phyloP scores from a whole-genome alignment of 2,888 invertebrate genomes.

The Nycteola revayana region DNA sequence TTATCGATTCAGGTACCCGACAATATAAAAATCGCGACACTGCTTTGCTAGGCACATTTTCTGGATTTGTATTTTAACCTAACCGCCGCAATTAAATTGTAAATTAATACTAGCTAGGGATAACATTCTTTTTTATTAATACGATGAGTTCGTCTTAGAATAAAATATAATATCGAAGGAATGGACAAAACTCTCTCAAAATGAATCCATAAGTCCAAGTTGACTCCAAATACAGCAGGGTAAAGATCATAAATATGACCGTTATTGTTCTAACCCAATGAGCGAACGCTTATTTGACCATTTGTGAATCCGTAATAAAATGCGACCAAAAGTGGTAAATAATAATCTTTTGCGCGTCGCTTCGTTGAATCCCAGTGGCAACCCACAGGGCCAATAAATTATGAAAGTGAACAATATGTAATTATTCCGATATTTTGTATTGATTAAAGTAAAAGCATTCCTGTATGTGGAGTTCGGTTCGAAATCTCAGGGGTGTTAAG shows the following conservation, averaged over 20 bases:
- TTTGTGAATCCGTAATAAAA: slow-evolving; percentile 48
- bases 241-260: slow-evolving; percentile 43
- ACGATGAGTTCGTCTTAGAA: no score
- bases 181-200: no score
- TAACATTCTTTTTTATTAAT: no score
- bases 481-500: slow-evolving; percentile 22
- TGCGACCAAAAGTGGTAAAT: slow-evolving; percentile 52
- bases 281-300: slow-evolving; percentile 48
- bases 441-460: slow-evolving; percentile 40
- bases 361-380: slow-evolving; percentile 29
- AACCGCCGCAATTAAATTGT: no score
- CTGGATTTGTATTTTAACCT: no score
- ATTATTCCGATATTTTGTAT: slow-evolving; percentile 44
- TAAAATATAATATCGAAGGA: no score
- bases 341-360: slow-evolving; percentile 49
- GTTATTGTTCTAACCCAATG: slow-evolving; percentile 44
- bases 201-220: slow-evolving; percentile 33
- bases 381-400: slow-evolving; percentile 43
- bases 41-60: no score
- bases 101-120: no score
- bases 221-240: slow-evolving; percentile 32
- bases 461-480: slow-evolving; percentile 24
- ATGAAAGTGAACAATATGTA: slow-evolving; percentile 37
- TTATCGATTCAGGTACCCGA: no score
- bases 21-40: no score